These are phyloP conservation scores for Microcebus tavaratra DNA, from an alignment of 2,113 vertebrate species.

Conservation along the genomic window DNA sequence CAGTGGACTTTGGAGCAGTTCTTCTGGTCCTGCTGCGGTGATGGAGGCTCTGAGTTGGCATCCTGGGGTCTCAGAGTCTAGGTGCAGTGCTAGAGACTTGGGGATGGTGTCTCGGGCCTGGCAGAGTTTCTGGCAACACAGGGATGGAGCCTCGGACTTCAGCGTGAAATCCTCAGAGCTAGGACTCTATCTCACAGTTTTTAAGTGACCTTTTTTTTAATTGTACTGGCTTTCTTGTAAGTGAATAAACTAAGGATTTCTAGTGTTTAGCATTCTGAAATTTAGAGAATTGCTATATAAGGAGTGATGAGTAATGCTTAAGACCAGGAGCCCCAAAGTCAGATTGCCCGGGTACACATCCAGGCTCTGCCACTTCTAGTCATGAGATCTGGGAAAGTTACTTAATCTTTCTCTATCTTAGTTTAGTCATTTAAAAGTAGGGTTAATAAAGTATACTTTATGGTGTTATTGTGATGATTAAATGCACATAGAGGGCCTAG, in stretches of 20 bases:
- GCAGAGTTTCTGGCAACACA: no score
- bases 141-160: no score
- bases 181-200: no score
- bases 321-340: neutral
- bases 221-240: neutral
- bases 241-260: neutral
- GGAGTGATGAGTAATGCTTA: neutral
- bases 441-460: neutral
- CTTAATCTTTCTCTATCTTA: neutral
- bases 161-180: no score
- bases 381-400: neutral
- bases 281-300: neutral
- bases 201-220: no score
- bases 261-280: neutral
- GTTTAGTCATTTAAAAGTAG: slow-evolving; percentile 11
- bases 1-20: no score
- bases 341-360: neutral
- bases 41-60: no score
- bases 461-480: neutral
- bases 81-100: no score
- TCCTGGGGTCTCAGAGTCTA: no score
- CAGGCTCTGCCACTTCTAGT: neutral
- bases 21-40: no score
- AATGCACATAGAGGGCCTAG: neutral
- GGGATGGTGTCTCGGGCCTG: no score